These are phyloP conservation scores for Parauchenoglanis ngamensis DNA, from an alignment of 2,797 vertebrate species.

Conservation along the genomic window DNA sequence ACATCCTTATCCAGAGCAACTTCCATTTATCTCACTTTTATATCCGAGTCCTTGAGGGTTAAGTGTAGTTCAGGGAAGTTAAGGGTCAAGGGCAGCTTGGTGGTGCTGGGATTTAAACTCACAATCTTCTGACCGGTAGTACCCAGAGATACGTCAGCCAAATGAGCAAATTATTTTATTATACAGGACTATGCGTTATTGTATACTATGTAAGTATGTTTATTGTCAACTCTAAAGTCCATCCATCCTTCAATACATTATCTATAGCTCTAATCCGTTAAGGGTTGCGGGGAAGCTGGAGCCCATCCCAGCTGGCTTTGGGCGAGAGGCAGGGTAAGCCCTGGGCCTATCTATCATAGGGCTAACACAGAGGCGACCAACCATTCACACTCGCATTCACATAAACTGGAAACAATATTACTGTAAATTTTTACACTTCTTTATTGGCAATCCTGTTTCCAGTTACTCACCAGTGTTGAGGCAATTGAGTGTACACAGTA, in stretches of 20 bases:
- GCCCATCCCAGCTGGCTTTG: too few species aligned
- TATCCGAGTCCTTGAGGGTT: background rate
- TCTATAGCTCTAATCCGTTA: too few species aligned
- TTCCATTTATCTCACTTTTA: background rate
- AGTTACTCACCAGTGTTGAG: background rate
- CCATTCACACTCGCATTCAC: too few species aligned
- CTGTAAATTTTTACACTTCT: background rate
- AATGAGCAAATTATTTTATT: background rate
- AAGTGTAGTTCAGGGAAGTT: background rate
- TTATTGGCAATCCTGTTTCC: background rate
- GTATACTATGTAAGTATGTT: background rate
- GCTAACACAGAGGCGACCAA: too few species aligned
- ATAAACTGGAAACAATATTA: background rate
- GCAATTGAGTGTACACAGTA: background rate
- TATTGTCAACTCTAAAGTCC: background rate
- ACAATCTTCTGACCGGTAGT: background rate
- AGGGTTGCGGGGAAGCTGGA: too few species aligned
- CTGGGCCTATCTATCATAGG: too few species aligned
- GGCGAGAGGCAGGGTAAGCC: too few species aligned
- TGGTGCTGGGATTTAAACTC: background rate
- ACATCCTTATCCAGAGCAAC: background rate
- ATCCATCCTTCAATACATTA: too few species aligned
- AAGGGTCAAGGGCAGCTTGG: background rate
- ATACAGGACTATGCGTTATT: background rate
- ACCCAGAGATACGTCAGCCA: background rate